Evolutionary conservation across 2,797 vertebrate species (phyloP).

Genomic region (Lindbergichthys nudifrons): DNA sequence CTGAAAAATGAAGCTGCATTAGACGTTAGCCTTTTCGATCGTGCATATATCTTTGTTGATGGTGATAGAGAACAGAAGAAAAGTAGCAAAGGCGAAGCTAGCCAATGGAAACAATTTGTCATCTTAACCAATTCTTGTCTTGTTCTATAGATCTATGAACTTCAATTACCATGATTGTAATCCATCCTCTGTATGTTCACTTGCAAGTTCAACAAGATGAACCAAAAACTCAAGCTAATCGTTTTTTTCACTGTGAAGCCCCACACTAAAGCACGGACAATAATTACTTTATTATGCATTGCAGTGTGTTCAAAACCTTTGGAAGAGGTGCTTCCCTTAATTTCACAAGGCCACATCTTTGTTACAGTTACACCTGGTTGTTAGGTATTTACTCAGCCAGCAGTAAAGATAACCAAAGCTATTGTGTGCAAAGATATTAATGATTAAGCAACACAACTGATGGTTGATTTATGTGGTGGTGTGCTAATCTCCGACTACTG

Average conservation of each 20-base stretch:
- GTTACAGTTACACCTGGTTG: background rate
- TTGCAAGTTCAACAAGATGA: background rate
- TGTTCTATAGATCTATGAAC: background rate
- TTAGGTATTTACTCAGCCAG: background rate
- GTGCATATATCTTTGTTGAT: background rate
- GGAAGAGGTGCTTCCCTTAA: background rate
- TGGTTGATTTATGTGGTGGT: background rate
- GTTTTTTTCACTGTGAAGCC: background rate
- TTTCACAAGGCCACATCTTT: constrained; percentile 25
- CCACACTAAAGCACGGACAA: background rate
- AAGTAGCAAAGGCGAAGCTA: background rate
- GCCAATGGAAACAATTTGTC: constrained; percentile 2
- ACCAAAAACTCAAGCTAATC: background rate
- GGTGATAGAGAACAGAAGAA: background rate
- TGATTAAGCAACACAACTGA: constrained; percentile 24
- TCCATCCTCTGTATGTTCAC: background rate
- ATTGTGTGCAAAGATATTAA: constrained; percentile 25
- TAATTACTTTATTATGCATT: background rate
- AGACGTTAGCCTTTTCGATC: background rate
- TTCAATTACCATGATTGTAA: background rate
- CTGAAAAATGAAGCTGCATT: background rate
- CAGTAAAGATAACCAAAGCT: background rate
- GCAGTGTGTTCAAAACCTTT: background rate
- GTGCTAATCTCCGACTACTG: background rate
- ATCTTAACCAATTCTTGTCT: constrained; percentile 1